Base-by-base conservation (phyloP, 2,888 invertebrate genomes). In the Aphrophora alni region DNA sequence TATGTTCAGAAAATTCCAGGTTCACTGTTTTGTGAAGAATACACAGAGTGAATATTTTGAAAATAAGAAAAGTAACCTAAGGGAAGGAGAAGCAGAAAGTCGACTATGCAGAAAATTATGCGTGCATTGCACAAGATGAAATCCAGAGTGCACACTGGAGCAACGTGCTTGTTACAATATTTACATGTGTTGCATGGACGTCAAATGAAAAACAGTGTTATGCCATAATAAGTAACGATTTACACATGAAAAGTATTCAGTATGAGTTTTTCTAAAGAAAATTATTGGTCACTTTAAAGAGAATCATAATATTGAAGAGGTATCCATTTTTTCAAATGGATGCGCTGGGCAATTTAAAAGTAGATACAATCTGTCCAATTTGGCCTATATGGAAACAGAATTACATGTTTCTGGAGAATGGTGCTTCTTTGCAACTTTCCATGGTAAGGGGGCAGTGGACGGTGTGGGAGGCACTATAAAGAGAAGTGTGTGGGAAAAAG, bases 281-380 rank as follows among this genome's bases (percentile, higher is more conserved):
- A 26, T 72, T 1, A 8, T 72, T 27, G 72, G 12, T 72, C 0
- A 27, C 70, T 24, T 70, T 4, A 70, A 27, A 10, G 14, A 1
- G 26, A 25, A 72, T 7, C 12, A 26, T 12, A 26, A 26, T 12
- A 75, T 28, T 33, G 33, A 33, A 44, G 59, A 75, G 0, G 26
- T 83, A 33, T 25, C 70, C 24, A 25, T 83, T 28, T 83, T 82
- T 72, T 82, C 78, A 21, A 83, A 83, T 78, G 75, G 76, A 10
- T 82, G 82, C 71, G 72, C 80, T 14, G 78, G 81, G 24, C 83
- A 83, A 75, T 83, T 83, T 69, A 83, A 83, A 71, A 82, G 83
- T 51, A 33, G 38, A 12, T 74, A 74, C 25, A 74, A 28, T 8
- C 5, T 74, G 17, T 38, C 38, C 2, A 74, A 74, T 21, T 21